phyloP scores from a whole-genome alignment of 2,797 vertebrate genomes.

The Toxotes lorentzi region DNA sequence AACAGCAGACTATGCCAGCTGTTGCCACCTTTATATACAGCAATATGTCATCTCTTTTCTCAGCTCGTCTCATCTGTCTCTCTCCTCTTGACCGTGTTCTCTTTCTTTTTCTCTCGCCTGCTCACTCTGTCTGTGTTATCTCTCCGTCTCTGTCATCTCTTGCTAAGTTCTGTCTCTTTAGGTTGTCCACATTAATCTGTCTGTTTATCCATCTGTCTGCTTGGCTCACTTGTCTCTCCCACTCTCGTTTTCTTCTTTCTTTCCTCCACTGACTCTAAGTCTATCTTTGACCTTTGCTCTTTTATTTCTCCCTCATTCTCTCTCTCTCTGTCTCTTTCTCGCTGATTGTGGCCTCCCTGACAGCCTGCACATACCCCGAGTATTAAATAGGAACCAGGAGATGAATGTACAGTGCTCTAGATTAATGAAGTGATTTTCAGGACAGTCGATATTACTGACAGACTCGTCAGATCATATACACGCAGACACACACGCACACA shows the following conservation, averaged over 20 bases:
- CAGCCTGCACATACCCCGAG: conserved; percentile 32
- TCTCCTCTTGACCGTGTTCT: background rate
- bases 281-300: conserved; percentile 40
- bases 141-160: conserved; percentile 59
- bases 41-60: conserved; percentile 66
- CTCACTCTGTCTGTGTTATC: conserved; percentile 36
- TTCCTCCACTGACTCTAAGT: conserved; percentile 4
- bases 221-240: background rate
- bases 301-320: conserved; percentile 2
- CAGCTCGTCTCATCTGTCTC: conserved; percentile 61
- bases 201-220: conserved; percentile 55
- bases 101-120: background rate
- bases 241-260: background rate
- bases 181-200: conserved; percentile 51
- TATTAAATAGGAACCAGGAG: conserved; percentile 49
- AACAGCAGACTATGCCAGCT: conserved; percentile 73
- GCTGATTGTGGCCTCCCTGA: conserved; percentile 3
- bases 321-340: background rate
- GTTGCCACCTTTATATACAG: conserved; percentile 73
- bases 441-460: conserved; percentile 52
- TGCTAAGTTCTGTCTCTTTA: conserved; percentile 42
- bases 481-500: conserved; percentile 1
- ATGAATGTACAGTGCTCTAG: conserved; percentile 43
- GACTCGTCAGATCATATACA: conserved; percentile 29
- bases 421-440: conserved; percentile 64